phyloP scores from a whole-genome alignment of 2,888 invertebrate species.

The Tetranychus piercei region DNA sequence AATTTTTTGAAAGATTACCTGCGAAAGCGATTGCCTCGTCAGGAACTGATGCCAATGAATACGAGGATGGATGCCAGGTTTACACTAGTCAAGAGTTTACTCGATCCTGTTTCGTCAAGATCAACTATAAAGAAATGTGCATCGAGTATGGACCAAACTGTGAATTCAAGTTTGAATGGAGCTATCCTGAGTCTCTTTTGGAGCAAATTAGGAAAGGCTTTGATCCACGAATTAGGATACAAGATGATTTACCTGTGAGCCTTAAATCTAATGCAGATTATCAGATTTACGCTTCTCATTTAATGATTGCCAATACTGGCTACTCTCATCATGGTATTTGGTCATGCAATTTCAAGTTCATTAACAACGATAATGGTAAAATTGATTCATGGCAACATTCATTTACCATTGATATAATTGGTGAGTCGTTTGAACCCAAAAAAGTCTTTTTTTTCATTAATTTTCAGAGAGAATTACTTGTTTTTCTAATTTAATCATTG shows the following conservation, averaged over 20 bases:
- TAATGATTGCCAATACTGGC: not conserved
- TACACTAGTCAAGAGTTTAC: not conserved
- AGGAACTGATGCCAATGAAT: not conserved
- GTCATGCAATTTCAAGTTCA: conserved; percentile 7
- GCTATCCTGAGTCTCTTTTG: not conserved
- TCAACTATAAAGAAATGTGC: not conserved
- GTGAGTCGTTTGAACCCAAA: not conserved
- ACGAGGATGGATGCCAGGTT: not conserved
- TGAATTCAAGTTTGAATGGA: not conserved
- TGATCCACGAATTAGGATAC: not conserved
- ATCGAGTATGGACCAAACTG: conserved; percentile 3
- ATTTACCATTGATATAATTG: not conserved
- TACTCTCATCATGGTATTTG: conserved; percentile 3
- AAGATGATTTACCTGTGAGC: conserved; percentile 4
- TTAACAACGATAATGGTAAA: conserved; percentile 5
- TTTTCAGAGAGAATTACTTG: too few species aligned
- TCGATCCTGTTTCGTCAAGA: not conserved
- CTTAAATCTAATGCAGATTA: not conserved
- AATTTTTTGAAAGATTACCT: not conserved
- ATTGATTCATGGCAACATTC: not conserved
- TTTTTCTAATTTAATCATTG: too few species aligned
- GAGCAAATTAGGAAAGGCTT: not conserved
- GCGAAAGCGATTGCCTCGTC: not conserved
- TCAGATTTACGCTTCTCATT: not conserved
- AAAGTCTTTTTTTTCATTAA: too few species aligned